Base-by-base conservation (phyloP, 2,113 vertebrate species). In the Nothoprocta pentlandii region DNA sequence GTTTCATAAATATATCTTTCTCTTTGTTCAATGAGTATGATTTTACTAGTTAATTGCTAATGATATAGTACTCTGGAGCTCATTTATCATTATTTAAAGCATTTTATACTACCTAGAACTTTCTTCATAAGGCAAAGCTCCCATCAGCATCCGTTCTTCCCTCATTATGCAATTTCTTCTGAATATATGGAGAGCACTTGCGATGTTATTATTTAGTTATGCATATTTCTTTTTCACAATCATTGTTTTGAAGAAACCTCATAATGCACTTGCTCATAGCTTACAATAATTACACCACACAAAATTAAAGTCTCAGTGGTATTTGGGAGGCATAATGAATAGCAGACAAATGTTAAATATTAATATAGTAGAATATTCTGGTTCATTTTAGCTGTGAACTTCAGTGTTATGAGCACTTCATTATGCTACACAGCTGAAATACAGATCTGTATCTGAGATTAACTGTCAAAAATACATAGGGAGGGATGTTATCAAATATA, bases 291-390 rank as follows among this genome's bases (percentile, higher is more conserved):
- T 88, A 30, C 44, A 62, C 28, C 44, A 62, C 32, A 79, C 79
- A 78, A 90, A 90, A 89, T 80, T 53, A 80, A 81, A 68, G 34
- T 71, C 69, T 82, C 3, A 0, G 6, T 91, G 59, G 64, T 89
- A n/a, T 90, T 95, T 90, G 58, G 66, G 32, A 9, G 0, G 70
- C 90, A 79, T 66, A 81, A 88, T 76, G n/a, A 91, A 75, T 54
- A 90, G 68, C 51, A 91, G 71, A 68, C 12, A 80, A 90, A 93
- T 73, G 39, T 76, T 88, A 84, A 93, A 92, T 95, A 94, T 76
- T 92, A 78, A 90, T 90, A 68, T 26, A 74, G 28, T 90, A 6
- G 8, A 80, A 47, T 53, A 36, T 68, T 90, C 49, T 69, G 58
- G 69, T 71, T 90, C 76, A 49, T 75, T 94, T 75, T 83, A 39